phyloP scores from a whole-genome alignment of 2,797 vertebrate genomes.

The Merluccius polli region DNA sequence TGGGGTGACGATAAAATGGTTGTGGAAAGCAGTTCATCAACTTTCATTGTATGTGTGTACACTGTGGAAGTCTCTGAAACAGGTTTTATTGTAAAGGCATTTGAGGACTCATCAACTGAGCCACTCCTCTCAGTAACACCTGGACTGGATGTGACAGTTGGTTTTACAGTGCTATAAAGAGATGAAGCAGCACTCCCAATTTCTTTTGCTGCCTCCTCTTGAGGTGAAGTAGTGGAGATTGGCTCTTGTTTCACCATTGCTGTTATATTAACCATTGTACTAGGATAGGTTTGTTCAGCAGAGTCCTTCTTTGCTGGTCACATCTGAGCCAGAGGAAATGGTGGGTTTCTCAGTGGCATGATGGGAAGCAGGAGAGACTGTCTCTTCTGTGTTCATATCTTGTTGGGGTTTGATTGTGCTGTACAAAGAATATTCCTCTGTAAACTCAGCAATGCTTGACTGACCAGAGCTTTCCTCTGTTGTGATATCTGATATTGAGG shows the following conservation, averaged over 20 bases:
- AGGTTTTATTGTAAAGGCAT: not conserved
- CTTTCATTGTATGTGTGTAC: constrained; percentile 10
- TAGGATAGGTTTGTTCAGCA: not conserved
- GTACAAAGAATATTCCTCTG: not conserved
- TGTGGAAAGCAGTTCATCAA: constrained; percentile 14
- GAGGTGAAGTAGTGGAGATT: constrained; percentile 15
- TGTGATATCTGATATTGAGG: constrained; percentile 15
- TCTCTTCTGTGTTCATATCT: not conserved
- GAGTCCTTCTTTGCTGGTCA: constrained; percentile 10
- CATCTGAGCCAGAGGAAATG: not conserved
- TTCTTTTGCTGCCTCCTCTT: not conserved
- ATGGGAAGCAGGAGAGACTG: constrained; percentile 2
- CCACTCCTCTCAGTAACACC: not conserved
- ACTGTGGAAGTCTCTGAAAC: not conserved
- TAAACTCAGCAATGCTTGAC: not conserved
- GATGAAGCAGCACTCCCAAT: constrained; percentile 5
- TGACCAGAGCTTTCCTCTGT: not conserved
- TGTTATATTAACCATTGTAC: constrained; percentile 6
- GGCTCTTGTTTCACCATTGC: not conserved
- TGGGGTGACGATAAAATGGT: constrained; percentile 12
- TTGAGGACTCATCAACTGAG: not conserved
- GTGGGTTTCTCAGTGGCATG: constrained; percentile 19
- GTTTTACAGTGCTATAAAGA: constrained; percentile 9
- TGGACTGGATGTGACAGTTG: constrained; percentile 5
- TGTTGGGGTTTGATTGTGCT: not conserved